phyloP scores from a whole-genome alignment of 2,797 vertebrate species.

The Dendrocincla tyrannina region DNA sequence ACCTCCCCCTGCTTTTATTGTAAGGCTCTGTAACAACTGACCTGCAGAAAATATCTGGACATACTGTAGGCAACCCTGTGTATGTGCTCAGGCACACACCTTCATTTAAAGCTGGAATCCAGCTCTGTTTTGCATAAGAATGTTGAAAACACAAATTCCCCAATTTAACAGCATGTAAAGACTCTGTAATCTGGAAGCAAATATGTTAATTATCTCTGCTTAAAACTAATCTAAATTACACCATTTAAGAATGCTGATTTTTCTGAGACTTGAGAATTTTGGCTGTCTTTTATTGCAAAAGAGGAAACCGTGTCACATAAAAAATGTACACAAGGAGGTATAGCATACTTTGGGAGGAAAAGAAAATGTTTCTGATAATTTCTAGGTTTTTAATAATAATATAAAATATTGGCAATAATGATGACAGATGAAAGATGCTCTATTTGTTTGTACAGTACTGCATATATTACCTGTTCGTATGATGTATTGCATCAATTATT shows the following conservation, averaged over 20 bases:
- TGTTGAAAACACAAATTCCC: not conserved
- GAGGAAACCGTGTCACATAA: not conserved
- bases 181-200: slow-evolving; percentile 35
- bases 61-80: not conserved
- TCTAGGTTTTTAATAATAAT: not conserved
- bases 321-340: not conserved
- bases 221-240: slow-evolving; percentile 14
- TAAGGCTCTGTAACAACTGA: not conserved
- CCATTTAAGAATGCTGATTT: not conserved
- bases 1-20: not conserved
- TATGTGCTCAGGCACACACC: not conserved
- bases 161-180: slow-evolving; percentile 26
- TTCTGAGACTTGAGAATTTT: not conserved
- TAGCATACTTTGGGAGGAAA: not conserved
- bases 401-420: not conserved
- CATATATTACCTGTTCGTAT: not conserved
- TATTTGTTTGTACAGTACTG: not conserved
- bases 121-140: slow-evolving; percentile 44
- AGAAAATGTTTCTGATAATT: not conserved
- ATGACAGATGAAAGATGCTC: not conserved
- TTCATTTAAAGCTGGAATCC: slow-evolving; percentile 19
- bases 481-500: not conserved
- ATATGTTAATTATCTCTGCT: slow-evolving; percentile 26
- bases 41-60: not conserved
- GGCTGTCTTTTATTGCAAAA: slow-evolving; percentile 1